Conservation (phyloP, 2,113 vertebrate genomes). For the Saguinus imperator region DNA sequence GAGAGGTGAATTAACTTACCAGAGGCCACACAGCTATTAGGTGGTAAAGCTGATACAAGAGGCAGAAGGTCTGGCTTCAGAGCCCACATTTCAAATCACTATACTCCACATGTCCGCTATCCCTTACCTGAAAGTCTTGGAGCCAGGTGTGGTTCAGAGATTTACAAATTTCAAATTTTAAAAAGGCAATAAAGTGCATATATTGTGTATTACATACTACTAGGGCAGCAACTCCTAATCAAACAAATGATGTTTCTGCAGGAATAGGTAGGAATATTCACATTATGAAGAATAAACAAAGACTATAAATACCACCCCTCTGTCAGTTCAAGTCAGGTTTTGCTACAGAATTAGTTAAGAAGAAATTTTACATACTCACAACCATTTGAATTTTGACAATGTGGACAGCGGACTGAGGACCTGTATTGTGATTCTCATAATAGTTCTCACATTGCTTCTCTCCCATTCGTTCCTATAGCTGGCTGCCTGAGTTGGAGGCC, state of each 20-base stretch:
- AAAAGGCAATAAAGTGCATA: not conserved
- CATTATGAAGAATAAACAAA: not conserved
- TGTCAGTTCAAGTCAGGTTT: not conserved
- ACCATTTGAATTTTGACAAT: not conserved
- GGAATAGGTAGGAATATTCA: not conserved
- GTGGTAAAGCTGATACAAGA: not conserved
- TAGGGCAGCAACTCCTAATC: not conserved
- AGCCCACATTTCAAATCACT: not conserved
- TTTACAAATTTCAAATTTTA: not conserved
- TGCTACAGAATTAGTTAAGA: not conserved
- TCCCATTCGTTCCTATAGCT: not conserved
- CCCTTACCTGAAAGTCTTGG: not conserved
- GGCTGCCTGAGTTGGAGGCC: not conserved
- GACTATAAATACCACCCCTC: not conserved
- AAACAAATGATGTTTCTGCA: not conserved
- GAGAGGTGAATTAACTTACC: not conserved
- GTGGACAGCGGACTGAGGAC: not conserved
- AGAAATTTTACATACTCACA: not conserved
- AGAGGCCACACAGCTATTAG: not conserved
- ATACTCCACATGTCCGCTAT: not conserved
- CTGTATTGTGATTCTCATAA: not conserved
- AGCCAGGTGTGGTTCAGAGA: not conserved
- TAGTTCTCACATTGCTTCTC: not conserved
- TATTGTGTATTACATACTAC: not conserved
- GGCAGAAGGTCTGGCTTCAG: not conserved